Base-by-base conservation (phyloP, 1,140 invertebrate species). In the Cydia amplana region DNA sequence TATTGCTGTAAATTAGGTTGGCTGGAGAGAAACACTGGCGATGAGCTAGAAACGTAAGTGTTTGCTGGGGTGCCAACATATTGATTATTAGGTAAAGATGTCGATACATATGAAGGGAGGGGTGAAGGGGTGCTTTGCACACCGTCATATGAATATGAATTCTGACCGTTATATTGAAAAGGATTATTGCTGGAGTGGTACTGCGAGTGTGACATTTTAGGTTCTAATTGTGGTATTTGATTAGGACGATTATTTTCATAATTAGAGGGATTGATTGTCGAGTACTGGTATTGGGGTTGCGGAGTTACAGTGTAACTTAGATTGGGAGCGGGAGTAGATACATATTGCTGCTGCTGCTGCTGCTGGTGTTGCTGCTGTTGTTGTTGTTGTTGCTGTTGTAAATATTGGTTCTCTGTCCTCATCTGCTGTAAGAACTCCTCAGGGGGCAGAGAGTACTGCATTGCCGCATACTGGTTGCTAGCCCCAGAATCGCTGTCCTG, bases 401-500 rank as follows among this genome's bases (percentile, higher is more conserved):
- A 83, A 63, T 85, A 91, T 65, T 89, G 87, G 77, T 85, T 89
- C 65, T 91, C 88, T 64, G 83, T 84, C 78, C 87, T 89, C 79
- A 92, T 83, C 76, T 93, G 85, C 75, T 92, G 89, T 23, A 93
- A 80, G 75, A 93, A 93, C 18, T 91, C 89, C 78, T 93, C 92
- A 55, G 92, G 93, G 64, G 93, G 92, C 60, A 93, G 80, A 18
- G 91, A 91, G 75, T 93, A 93, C 80, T 92, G 89, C 77, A 92
- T 83, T 28, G 90, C 85, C 65, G 90, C 82, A 84, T 93, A 90
- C 79, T 93, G 90, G 82, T 92, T 93, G 84, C 91, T 93, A 79
- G 92, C 91, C 78, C 88, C 88, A 9, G 85, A 84, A 36, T 85
- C 88, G 67, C 83, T 90, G 78, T 93, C 93, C 72, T 86, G 81